These are phyloP conservation scores for Lerema accius DNA, from an alignment of 1,140 invertebrate species.

Conservation along the genomic window DNA sequence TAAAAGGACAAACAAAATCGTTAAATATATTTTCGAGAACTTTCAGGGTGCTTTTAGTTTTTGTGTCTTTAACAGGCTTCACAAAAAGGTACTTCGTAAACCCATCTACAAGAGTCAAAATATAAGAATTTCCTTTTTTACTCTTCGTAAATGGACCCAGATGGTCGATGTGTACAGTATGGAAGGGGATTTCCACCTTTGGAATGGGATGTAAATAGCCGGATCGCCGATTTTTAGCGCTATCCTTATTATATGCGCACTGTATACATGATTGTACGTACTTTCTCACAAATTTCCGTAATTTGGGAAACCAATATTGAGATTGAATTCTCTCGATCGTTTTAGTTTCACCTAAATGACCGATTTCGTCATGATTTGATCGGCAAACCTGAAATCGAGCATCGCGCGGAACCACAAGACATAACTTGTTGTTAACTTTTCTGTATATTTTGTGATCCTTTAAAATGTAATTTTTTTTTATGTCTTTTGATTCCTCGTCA, in stretches of 20 bases:
- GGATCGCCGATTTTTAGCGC: too few relatives aligned
- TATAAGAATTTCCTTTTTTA: constrained; percentile 26
- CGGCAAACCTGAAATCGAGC: neutral
- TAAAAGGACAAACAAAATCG: neutral
- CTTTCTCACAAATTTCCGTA: neutral
- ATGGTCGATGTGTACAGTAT: constrained; percentile 39
- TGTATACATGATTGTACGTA: neutral
- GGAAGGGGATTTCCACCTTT: constrained; percentile 5
- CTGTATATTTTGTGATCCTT: constrained; percentile 31
- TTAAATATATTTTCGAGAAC: constrained; percentile 2
- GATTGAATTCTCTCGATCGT: neutral
- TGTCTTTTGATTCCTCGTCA: neutral
- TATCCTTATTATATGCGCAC: neutral
- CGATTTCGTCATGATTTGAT: neutral
- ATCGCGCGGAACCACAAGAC: too few relatives aligned
- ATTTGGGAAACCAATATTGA: neutral
- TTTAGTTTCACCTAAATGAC: neutral
- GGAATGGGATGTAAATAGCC: too few relatives aligned
- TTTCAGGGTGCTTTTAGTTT: constrained; percentile 5
- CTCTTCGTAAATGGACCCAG: constrained; percentile 35
- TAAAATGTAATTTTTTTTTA: constrained; percentile 29
- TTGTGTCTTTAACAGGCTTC: constrained; percentile 3
- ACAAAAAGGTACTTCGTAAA: constrained; percentile 39
- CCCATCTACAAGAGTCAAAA: constrained; percentile 37
- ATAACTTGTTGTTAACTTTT: constrained; percentile 7